phyloP scores from a whole-genome alignment of 2,113 vertebrate genomes.

The Caracal caracal region DNA sequence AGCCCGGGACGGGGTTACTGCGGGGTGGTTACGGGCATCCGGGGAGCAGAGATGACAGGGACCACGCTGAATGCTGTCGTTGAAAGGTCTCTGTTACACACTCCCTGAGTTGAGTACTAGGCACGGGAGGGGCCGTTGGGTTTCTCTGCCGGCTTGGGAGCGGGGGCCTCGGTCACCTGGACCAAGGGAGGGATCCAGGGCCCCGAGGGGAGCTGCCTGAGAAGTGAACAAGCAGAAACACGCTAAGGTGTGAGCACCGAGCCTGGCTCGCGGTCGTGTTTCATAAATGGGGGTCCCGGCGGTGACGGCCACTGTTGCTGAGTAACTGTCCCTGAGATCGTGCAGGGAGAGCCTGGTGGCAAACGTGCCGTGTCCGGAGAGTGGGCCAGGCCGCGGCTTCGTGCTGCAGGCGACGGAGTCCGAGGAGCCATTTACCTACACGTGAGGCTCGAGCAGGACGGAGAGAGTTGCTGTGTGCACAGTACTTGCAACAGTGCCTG shows the following conservation, averaged over 20 bases:
- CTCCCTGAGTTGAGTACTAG: no score
- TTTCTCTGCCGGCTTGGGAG: neutral
- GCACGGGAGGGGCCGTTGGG: neutral
- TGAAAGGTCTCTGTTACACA: no score
- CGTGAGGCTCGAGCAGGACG: rapidly evolving
- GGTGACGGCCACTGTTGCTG: rapidly evolving
- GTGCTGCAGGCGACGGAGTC: rapidly evolving
- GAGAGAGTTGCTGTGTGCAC: no score
- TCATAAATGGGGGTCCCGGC: neutral
- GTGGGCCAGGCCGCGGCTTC: no score
- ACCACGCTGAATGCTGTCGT: neutral
- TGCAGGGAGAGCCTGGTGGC: no score
- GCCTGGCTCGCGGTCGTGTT: neutral
- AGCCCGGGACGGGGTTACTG: neutral
- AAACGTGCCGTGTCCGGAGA: neutral
- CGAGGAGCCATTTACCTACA: rapidly evolving
- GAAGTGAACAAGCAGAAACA: no score
- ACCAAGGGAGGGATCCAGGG: neutral
- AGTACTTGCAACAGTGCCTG: rapidly evolving
- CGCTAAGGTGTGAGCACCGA: no score
- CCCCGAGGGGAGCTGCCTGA: neutral
- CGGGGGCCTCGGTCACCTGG: neutral
- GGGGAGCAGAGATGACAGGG: neutral
- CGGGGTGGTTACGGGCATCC: neutral
- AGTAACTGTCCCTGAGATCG: neutral